Conservation (phyloP, 2,797 vertebrate genomes). For the Fistularia tabacaria region DNA sequence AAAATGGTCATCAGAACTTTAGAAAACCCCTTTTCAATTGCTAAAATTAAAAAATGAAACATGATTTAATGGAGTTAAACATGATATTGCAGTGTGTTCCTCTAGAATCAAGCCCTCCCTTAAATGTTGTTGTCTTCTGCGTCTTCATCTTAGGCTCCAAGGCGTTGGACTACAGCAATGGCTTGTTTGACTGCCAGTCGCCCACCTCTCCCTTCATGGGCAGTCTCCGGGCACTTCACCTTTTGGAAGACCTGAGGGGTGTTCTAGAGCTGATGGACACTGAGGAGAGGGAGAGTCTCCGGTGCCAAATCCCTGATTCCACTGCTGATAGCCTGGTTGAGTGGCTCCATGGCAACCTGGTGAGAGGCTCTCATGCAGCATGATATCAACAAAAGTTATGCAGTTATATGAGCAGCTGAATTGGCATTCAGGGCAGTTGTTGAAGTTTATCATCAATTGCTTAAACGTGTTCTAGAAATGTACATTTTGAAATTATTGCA, state of each 20-base stretch:
- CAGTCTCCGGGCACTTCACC: slow-evolving; percentile 85
- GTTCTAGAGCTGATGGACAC: slow-evolving; percentile 92
- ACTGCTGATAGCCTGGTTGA: slow-evolving; percentile 85
- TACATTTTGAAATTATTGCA: too few species aligned
- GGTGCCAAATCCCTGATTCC: slow-evolving; percentile 91
- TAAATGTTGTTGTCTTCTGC: too few species aligned
- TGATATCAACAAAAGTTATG: not conserved
- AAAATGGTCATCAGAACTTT: too few species aligned
- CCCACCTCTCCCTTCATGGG: slow-evolving; percentile 97
- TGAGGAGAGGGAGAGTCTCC: slow-evolving; percentile 88
- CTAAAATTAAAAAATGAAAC: not conserved
- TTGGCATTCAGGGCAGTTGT: too few species aligned
- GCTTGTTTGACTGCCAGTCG: slow-evolving; percentile 96
- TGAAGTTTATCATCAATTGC: too few species aligned
- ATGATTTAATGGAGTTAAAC: not conserved
- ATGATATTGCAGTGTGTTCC: not conserved
- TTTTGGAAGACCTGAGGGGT: slow-evolving; percentile 89
- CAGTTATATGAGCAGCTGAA: not conserved
- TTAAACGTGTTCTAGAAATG: too few species aligned
- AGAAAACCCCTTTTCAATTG: too few species aligned
- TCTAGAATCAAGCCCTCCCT: not conserved
- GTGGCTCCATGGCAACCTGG: slow-evolving; percentile 93
- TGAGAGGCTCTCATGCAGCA: slow-evolving; percentile 50
- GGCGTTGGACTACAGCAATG: slow-evolving; percentile 92
- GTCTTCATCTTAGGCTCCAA: slow-evolving; percentile 83